phyloP scores from a whole-genome alignment of 2,797 vertebrate genomes.

The Falco rusticolus region DNA sequence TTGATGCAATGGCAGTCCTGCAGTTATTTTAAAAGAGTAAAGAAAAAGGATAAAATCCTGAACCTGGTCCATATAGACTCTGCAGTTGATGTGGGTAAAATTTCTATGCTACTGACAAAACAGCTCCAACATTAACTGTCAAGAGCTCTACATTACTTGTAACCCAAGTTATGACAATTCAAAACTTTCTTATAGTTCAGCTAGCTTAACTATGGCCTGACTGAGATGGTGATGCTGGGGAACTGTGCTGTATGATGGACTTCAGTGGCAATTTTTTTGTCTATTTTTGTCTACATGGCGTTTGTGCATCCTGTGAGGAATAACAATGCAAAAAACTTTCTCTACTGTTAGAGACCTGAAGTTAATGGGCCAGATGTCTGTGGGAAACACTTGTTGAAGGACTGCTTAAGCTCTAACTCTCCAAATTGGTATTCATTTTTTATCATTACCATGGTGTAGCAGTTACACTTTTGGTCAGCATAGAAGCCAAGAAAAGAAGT shows the following conservation, averaged over 20 bases:
- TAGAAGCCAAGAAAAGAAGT: not conserved
- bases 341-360: not conserved
- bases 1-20: not conserved
- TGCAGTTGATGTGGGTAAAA: not conserved
- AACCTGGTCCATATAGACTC: not conserved
- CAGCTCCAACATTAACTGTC: not conserved
- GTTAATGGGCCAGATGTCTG: not conserved
- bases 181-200: not conserved
- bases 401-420: not conserved
- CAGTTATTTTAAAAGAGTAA: not conserved
- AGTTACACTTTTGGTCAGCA: not conserved
- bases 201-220: not conserved
- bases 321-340: not conserved
- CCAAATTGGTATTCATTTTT: not conserved
- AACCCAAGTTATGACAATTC: not conserved
- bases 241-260: not conserved
- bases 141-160: not conserved
- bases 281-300: not conserved
- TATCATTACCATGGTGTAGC: not conserved
- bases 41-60: not conserved
- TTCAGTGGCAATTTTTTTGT: not conserved
- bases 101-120: not conserved
- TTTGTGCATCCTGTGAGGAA: not conserved
- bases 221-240: not conserved
- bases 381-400: not conserved